These are phyloP conservation scores for Axis porcinus DNA, from an alignment of 2,113 vertebrate genomes.

Conservation along the genomic window DNA sequence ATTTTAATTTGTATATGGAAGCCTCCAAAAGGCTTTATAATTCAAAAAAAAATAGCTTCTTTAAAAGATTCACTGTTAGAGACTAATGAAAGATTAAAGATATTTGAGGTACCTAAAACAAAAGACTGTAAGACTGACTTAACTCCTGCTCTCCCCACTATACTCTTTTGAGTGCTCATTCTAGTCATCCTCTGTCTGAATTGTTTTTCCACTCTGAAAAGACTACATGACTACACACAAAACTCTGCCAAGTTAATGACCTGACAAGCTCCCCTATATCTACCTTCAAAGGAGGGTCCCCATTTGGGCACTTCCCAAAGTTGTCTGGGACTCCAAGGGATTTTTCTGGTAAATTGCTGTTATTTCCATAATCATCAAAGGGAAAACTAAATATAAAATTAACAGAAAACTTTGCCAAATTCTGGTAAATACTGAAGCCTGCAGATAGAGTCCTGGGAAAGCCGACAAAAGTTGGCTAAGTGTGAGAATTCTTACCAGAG, in stretches of 20 bases:
- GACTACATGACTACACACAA: not conserved
- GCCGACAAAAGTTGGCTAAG: not conserved
- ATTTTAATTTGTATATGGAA: not conserved
- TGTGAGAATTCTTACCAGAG: not conserved
- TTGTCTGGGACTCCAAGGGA: not conserved
- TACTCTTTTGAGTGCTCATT: not conserved
- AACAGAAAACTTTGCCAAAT: not conserved
- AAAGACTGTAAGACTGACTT: not conserved
- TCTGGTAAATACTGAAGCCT: not conserved
- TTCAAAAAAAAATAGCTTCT: not conserved
- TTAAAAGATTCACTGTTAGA: not conserved
- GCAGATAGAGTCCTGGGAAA: not conserved
- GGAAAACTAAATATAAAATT: not conserved
- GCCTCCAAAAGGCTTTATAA: not conserved
- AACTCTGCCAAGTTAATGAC: not conserved
- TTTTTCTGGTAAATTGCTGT: not conserved
- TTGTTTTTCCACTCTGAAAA: not conserved
- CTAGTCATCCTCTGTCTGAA: not conserved
- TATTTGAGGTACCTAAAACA: not conserved
- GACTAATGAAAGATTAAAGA: not conserved
- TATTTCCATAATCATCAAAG: not conserved
- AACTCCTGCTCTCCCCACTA: not conserved
- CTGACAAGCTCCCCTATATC: not conserved
- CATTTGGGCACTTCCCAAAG: not conserved
- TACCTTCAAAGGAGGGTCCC: not conserved